Conservation (phyloP, 2,888 invertebrate genomes). For the Eueremaeus valkanovi region DNA sequence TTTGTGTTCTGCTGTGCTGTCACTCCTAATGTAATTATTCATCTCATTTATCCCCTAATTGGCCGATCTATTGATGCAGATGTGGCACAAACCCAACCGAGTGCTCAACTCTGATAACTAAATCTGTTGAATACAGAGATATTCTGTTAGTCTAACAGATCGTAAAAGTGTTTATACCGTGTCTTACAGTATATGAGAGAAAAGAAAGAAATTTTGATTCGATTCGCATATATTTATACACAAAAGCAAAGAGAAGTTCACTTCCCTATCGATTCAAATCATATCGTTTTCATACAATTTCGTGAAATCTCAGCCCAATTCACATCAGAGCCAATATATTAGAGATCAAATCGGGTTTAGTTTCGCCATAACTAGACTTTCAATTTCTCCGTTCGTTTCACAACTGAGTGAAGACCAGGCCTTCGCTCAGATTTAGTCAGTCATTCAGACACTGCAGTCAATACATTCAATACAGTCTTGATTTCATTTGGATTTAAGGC, state of each 20-base stretch:
- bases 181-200: background rate
- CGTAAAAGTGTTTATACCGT: conserved; percentile 13
- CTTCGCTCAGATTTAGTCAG: background rate
- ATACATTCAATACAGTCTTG: conserved; percentile 12
- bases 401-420: background rate
- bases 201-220: background rate
- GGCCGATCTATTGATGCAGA: background rate
- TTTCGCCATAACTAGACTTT: conserved; percentile 12
- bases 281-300: conserved; percentile 11
- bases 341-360: conserved; percentile 30
- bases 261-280: conserved; percentile 22
- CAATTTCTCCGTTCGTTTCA: background rate
- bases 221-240: background rate
- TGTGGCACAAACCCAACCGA: background rate
- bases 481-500: conserved; percentile 13
- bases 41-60: background rate
- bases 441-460: no score
- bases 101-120: background rate
- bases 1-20: background rate
- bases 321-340: background rate
- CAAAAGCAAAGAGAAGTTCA: background rate
- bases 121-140: background rate
- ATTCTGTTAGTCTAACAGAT: background rate
- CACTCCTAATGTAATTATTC: background rate
- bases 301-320: background rate